phyloP scores from a whole-genome alignment of 1,140 invertebrate species.

The Penaeus indicus region DNA sequence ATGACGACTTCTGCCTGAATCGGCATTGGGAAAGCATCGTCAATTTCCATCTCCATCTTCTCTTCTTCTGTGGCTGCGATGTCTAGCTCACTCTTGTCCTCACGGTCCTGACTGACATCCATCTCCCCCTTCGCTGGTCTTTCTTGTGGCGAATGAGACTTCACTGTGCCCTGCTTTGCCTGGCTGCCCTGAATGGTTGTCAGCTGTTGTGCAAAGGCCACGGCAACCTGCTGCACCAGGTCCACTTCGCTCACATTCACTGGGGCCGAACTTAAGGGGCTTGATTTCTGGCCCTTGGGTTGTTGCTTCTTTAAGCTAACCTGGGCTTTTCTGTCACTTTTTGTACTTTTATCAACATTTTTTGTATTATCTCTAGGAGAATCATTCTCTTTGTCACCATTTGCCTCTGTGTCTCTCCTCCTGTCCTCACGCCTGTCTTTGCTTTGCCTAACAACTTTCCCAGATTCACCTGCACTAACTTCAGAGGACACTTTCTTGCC shows the following conservation, averaged over 20 bases:
- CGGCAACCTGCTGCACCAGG: constrained; percentile 44
- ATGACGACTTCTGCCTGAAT: constrained; percentile 66
- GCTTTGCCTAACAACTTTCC: no score
- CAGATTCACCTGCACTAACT: no score
- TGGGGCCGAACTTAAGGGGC: background rate
- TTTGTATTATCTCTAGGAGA: no score
- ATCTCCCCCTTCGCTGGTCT: background rate
- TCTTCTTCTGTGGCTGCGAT: background rate
- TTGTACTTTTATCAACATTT: no score
- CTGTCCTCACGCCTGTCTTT: no score
- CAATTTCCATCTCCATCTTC: constrained; percentile 36
- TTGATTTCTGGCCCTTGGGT: background rate
- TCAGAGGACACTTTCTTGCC: no score
- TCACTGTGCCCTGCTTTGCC: background rate
- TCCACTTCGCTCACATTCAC: constrained; percentile 41
- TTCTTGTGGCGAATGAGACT: background rate
- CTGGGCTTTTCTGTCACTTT: no score
- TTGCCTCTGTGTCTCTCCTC: no score
- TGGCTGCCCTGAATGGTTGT: constrained; percentile 41
- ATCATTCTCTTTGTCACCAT: no score
- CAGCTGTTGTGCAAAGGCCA: constrained; percentile 47
- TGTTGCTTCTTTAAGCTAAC: no score
- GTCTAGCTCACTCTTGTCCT: constrained; percentile 37
- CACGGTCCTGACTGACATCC: constrained; percentile 13
- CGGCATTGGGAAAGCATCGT: constrained; percentile 57